phyloP scores from a whole-genome alignment of 64 coral and sea anemone species.

The Actinia tenebrosa region DNA sequence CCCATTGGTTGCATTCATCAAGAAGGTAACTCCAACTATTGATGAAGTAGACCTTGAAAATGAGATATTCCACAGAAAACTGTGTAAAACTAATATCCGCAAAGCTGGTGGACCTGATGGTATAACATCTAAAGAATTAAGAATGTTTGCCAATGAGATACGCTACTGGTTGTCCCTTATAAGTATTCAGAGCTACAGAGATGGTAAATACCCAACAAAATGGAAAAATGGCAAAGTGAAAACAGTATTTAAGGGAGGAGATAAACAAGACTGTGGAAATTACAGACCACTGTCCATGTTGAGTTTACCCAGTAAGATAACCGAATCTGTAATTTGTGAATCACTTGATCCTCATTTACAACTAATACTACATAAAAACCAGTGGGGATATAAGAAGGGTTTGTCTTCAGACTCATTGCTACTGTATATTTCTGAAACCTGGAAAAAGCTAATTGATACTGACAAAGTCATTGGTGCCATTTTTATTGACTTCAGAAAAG shows the following conservation, averaged over 20 bases:
- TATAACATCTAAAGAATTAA: no score
- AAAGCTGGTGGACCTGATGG: conserved; percentile 2
- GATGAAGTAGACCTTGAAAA: neutral
- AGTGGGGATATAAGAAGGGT: conserved; percentile 35
- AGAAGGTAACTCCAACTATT: conserved; percentile 22
- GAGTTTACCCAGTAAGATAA: conserved; percentile 27
- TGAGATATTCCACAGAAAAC: neutral
- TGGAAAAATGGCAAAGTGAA: conserved; percentile 17
- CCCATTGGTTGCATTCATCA: neutral
- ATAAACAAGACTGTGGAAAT: conserved; percentile 19
- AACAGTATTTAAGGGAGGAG: neutral
- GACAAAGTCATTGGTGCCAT: no score
- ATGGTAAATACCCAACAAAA: neutral
- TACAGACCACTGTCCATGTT: conserved; percentile 30
- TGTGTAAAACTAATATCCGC: conserved; percentile 3
- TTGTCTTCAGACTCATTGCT: conserved; percentile 17
- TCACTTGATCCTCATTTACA: conserved; percentile 17
- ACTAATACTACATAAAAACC: neutral
- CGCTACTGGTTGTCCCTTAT: no score
- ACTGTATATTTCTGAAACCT: neutral
- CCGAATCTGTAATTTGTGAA: conserved; percentile 19
- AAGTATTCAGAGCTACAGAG: neutral
- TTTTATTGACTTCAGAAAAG: no score
- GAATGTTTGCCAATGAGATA: no score
- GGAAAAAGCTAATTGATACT: neutral